These are phyloP conservation scores for Boloria euphrosyne DNA, from an alignment of 2,888 invertebrate species.

Conservation along the genomic window DNA sequence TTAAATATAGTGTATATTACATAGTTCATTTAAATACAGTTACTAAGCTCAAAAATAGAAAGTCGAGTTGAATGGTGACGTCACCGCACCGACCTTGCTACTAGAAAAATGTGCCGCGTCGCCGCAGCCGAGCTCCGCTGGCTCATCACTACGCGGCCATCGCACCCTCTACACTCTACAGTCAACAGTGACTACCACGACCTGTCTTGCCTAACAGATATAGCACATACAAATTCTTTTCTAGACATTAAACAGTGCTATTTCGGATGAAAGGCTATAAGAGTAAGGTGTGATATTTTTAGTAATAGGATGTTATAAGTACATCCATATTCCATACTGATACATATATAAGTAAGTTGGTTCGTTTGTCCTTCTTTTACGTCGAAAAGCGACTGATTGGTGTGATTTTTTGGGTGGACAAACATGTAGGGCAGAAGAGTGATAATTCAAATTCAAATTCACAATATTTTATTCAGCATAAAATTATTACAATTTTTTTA, in stretches of 20 bases:
- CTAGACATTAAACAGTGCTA: not conserved
- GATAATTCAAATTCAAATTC: too few relatives aligned
- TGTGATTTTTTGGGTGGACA: too few relatives aligned
- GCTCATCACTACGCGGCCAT: slow-evolving; percentile 41
- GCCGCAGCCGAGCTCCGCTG: slow-evolving; percentile 50
- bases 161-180: slow-evolving; percentile 40
- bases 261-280: not conserved
- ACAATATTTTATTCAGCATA: too few relatives aligned
- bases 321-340: too few relatives aligned
- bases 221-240: not conserved
- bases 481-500: too few relatives aligned
- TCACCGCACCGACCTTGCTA: slow-evolving; percentile 79
- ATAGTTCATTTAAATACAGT: slow-evolving; percentile 1
- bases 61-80: slow-evolving; percentile 70
- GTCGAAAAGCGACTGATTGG: too few relatives aligned
- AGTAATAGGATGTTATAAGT: too few relatives aligned
- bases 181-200: slow-evolving; percentile 20
- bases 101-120: slow-evolving; percentile 83
- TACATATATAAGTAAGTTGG: too few relatives aligned
- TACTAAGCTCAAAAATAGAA: slow-evolving; percentile 56
- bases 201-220: slow-evolving; percentile 11
- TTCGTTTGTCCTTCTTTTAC: too few relatives aligned
- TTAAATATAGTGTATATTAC: too few relatives aligned
- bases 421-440: too few relatives aligned
- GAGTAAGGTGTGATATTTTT: too few relatives aligned